Conservation (phyloP, 2,797 vertebrate species). For the Falco concolor region DNA sequence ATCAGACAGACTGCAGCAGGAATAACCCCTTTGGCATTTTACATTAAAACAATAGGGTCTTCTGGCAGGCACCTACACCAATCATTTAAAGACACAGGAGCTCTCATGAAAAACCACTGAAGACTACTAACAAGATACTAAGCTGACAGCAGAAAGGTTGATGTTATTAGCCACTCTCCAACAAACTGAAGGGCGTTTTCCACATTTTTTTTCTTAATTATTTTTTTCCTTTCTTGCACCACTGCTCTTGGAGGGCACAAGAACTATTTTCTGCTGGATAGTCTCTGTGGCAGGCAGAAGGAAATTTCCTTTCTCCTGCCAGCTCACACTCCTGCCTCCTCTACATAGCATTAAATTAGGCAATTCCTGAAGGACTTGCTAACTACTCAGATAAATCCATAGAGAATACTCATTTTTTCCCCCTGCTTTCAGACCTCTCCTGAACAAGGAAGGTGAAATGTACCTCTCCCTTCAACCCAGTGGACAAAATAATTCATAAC, state of each 20-base stretch:
- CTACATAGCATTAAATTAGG: neutral
- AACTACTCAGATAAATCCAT: neutral
- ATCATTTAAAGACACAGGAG: neutral
- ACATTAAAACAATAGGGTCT: slow-evolving; percentile 74
- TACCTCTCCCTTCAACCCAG: neutral
- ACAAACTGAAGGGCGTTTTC: neutral
- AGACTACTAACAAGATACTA: neutral
- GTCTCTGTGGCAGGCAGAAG: neutral
- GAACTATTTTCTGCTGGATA: neutral
- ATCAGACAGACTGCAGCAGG: neutral
- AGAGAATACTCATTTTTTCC: neutral
- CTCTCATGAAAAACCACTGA: neutral
- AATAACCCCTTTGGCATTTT: slow-evolving; percentile 59
- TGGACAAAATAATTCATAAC: neutral
- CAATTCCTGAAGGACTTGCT: neutral
- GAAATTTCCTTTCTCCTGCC: neutral
- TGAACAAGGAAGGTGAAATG: neutral
- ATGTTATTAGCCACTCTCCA: neutral
- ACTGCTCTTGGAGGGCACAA: neutral
- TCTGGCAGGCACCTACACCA: neutral
- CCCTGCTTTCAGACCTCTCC: neutral
- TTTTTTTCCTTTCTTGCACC: neutral
- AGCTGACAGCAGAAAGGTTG: slow-evolving; percentile 8
- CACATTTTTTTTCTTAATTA: neutral
- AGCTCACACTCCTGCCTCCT: neutral